Evolutionary conservation across 2,888 invertebrate genomes (phyloP), one percentile per base, ranked within the genome.

Genomic region (Sussaba pulchella): DNA sequence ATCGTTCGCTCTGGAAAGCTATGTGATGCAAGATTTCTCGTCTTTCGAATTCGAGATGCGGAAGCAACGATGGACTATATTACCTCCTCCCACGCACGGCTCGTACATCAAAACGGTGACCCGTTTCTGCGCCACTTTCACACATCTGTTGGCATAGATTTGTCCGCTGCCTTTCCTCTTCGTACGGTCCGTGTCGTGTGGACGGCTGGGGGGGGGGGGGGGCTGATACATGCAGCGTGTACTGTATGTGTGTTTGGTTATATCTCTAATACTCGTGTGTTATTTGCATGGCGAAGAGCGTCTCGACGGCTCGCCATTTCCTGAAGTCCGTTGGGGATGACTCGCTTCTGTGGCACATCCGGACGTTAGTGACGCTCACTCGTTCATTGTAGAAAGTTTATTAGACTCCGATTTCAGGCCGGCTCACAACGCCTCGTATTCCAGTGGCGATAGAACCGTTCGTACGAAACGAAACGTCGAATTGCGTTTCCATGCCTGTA

Each of bases 81-180:
- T n/a, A n/a, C n/a, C 78, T 78, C 78, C 21, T 21, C 19, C 26
- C 14, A 47, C n/a, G 26, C 52, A 6, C n/a, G 26, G 31, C 72
- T 67, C 78, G 78, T 82, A 83, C 75, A 84, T 82, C 78, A 82
- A 82, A 66, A 66, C 59, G 73, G 67, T 78, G 83, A 83, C 81
- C 84, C 71, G 78, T 85, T 83, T 85, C 78, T 80, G 67, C 72
- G 78, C 78, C 83, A 85, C 83, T 85, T 84, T 84, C 83, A 81
- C 83, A 74, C 85, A 84, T 85, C 80, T 83, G 82, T 79, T 80
- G 85, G 73, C 80, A 83, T 72, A 70, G 83, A 85, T 82, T 85
- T 78, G 80, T 80, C 76, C 67, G 77, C 17, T 69, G 75, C 76
- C 80, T 69, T 70, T 57, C 52, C 64, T 43, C 63, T 21, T 47